phyloP scores from a whole-genome alignment of 2,113 vertebrate species.

The Miniopterus natalensis region DNA sequence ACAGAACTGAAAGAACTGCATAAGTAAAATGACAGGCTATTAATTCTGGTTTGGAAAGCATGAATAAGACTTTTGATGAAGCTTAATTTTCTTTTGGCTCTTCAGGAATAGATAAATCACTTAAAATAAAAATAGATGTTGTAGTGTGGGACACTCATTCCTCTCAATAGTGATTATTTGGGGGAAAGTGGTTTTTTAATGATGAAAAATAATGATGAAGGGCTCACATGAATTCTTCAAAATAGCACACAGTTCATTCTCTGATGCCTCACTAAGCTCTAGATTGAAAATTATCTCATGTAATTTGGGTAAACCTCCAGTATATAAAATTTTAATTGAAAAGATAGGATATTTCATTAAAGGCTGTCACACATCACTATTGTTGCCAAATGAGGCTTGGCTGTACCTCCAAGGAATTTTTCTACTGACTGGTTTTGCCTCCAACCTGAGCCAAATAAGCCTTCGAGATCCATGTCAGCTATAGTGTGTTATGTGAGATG shows the following conservation, averaged over 20 bases:
- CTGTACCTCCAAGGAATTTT: not conserved
- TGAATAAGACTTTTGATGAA: conserved; percentile 85
- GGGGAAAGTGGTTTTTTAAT: conserved; percentile 59
- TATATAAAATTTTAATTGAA: conserved; percentile 84
- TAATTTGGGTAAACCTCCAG: conserved; percentile 76
- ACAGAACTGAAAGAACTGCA: conserved; percentile 79
- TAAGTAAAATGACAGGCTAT: conserved; percentile 87
- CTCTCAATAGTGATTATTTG: conserved; percentile 84
- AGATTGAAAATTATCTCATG: conserved; percentile 74
- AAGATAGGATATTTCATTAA: conserved; percentile 79
- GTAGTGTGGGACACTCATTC: conserved; percentile 66
- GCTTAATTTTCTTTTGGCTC: conserved; percentile 85
- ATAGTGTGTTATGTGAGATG: not conserved
- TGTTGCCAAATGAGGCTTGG: conserved; percentile 68
- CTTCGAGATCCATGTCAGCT: not conserved
- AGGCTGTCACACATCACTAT: not conserved
- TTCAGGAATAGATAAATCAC: conserved; percentile 83
- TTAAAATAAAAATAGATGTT: conserved; percentile 86
- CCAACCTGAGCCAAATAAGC: not conserved
- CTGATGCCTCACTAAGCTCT: conserved; percentile 56
- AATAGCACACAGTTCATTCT: conserved; percentile 48
- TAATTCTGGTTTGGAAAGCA: conserved; percentile 86
- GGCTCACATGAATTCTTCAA: conserved; percentile 66
- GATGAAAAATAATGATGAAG: conserved; percentile 79
- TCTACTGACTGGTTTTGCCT: conserved; percentile 52